These are phyloP conservation scores for Rhinoraja longicauda DNA, from an alignment of 2,797 vertebrate genomes.

Conservation along the genomic window DNA sequence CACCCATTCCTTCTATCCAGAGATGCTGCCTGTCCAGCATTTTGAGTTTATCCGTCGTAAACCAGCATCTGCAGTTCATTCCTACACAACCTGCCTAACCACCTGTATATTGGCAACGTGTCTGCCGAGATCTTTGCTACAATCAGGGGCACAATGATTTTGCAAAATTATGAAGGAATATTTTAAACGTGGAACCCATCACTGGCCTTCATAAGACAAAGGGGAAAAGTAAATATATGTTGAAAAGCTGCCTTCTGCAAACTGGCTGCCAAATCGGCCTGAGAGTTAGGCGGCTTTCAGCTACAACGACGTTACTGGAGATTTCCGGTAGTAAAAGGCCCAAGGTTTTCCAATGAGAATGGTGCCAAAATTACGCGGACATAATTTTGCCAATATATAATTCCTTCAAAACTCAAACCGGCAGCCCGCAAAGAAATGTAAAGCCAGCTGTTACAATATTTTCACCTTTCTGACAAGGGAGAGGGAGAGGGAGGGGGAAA, in stretches of 20 bases:
- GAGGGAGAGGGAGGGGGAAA: too few species aligned
- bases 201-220: neutral
- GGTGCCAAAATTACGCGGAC: neutral
- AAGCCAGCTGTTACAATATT: conserved; percentile 34
- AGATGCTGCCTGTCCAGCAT: too few species aligned
- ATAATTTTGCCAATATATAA: neutral
- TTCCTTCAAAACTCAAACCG: neutral
- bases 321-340: conserved; percentile 5
- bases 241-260: neutral
- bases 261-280: conserved; percentile 1
- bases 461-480: conserved; percentile 7
- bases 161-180: neutral
- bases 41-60: too few species aligned
- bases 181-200: neutral
- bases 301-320: neutral
- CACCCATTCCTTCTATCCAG: too few species aligned
- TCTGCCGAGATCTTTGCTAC: neutral
- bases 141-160: neutral
- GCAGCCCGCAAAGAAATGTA: neutral
- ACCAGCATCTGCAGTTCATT: too few species aligned
- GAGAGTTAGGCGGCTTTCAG: neutral
- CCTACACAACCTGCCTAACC: too few species aligned
- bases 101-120: neutral
- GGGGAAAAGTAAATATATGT: neutral
- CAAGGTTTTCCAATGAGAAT: neutral